Conservation (phyloP, 2,113 vertebrate species). For the Tiliqua scincoides region DNA sequence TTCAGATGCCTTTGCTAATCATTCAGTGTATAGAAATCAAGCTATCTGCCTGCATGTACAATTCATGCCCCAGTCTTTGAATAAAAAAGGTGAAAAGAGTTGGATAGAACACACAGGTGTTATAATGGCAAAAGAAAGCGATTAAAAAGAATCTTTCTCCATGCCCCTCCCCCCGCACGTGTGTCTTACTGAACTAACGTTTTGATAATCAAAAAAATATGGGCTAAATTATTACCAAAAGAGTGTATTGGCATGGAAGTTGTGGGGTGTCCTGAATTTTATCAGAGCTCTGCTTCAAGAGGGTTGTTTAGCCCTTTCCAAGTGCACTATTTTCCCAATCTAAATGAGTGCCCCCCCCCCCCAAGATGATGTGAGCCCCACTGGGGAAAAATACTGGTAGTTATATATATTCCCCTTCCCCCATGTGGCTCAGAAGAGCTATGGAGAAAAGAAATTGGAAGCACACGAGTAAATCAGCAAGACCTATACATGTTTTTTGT, state of each 20-base stretch:
- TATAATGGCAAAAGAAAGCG: background rate
- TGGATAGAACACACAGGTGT: background rate
- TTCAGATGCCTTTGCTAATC: background rate
- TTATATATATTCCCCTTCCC: too few relatives aligned
- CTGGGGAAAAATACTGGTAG: too few relatives aligned
- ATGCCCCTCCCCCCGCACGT: background rate
- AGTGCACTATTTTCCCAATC: background rate
- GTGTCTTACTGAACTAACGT: background rate
- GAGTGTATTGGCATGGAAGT: background rate
- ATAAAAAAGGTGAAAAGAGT: background rate
- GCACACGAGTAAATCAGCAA: too few relatives aligned
- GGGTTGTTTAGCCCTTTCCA: background rate
- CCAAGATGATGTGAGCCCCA: too few relatives aligned
- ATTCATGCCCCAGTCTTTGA: background rate
- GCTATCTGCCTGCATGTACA: background rate
- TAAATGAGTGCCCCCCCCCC: background rate
- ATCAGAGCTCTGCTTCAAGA: background rate
- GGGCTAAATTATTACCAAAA: background rate
- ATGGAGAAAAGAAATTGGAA: too few relatives aligned
- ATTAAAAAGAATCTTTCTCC: background rate
- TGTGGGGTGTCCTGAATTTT: background rate
- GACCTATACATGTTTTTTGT: too few relatives aligned
- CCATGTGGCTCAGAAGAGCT: too few relatives aligned
- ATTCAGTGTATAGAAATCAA: background rate
- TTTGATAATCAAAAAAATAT: background rate